Percentiles rank a stretch among this genome's conserved stretches.
phyloP scores from a whole-genome alignment of 2,888 invertebrate species.

The Parapristionchus giblindavisi region DNA sequence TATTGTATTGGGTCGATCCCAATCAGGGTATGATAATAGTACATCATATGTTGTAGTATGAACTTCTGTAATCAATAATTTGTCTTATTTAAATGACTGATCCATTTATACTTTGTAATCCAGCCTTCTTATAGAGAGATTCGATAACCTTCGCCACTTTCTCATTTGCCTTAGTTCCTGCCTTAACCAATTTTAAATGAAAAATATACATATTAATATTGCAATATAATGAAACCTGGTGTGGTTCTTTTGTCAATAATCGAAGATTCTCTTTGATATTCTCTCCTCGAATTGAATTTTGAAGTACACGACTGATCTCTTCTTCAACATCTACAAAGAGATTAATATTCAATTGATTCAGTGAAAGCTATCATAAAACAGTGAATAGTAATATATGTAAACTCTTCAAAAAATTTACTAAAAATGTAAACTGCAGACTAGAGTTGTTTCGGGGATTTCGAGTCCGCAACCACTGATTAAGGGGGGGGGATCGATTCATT shows the following conservation, averaged over 20 bases:
- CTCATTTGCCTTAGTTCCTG: constrained; percentile 55
- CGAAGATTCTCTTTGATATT: constrained; percentile 53
- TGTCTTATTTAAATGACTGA: background rate
- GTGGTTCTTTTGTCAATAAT: constrained; percentile 25
- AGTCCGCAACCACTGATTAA: no score
- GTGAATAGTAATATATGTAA: no score
- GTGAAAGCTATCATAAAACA: no score
- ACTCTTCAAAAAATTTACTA: no score
- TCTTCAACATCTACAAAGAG: background rate
- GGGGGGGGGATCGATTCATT: no score
- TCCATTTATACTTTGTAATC: constrained; percentile 56
- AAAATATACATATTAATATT: background rate
- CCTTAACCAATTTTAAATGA: constrained; percentile 4
- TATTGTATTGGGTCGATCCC: constrained; percentile 58
- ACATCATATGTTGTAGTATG: constrained; percentile 64
- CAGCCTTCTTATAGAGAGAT: constrained; percentile 55
- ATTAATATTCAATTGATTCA: no score
- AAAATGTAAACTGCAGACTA: no score
- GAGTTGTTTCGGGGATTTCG: no score
- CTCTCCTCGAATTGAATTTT: constrained; percentile 49
- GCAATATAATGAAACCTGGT: constrained; percentile 40
- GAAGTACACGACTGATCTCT: constrained; percentile 8
- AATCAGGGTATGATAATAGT: constrained; percentile 67
- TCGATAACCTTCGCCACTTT: constrained; percentile 63
- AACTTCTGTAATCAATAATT: constrained; percentile 44